These are phyloP conservation scores for Cirrhinus molitorella DNA, from an alignment of 2,797 vertebrate genomes.

Conservation along the genomic window DNA sequence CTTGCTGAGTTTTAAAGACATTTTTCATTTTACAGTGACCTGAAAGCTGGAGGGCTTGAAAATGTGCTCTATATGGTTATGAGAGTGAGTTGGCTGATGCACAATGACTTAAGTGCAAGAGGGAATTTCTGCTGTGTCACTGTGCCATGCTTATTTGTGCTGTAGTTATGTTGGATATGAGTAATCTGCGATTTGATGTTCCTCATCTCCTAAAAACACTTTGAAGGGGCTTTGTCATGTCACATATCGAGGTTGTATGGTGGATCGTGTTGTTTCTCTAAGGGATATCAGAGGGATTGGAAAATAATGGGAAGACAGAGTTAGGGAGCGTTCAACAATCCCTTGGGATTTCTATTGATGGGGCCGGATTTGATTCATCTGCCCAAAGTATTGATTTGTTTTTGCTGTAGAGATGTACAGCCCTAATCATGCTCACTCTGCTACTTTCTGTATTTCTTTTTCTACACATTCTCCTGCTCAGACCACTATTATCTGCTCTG, in stretches of 20 bases:
- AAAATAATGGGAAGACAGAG: constrained; percentile 76
- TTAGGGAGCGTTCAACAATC: constrained; percentile 68
- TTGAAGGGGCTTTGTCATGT: constrained; percentile 37
- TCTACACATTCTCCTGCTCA: constrained; percentile 64
- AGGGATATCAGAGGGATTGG: constrained; percentile 75
- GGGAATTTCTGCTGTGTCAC: constrained; percentile 19
- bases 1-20: not conserved
- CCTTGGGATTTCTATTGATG: constrained; percentile 74
- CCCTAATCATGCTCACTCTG: constrained; percentile 62
- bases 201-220: constrained; percentile 25
- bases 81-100: not conserved
- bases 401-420: constrained; percentile 70
- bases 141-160: not conserved
- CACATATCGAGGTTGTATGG: constrained; percentile 55
- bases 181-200: constrained; percentile 4
- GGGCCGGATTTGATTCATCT: constrained; percentile 80
- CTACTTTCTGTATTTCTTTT: constrained; percentile 66
- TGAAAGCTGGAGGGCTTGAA: constrained; percentile 24
- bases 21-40: constrained; percentile 37
- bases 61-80: constrained; percentile 28
- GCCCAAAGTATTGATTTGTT: constrained; percentile 81
- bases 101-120: constrained; percentile 1
- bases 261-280: constrained; percentile 69
- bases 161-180: not conserved
- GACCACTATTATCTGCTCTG: constrained; percentile 69